Base-by-base conservation (phyloP, 64 coral and sea anemone genomes). In the Astreopora myriophthalma region DNA sequence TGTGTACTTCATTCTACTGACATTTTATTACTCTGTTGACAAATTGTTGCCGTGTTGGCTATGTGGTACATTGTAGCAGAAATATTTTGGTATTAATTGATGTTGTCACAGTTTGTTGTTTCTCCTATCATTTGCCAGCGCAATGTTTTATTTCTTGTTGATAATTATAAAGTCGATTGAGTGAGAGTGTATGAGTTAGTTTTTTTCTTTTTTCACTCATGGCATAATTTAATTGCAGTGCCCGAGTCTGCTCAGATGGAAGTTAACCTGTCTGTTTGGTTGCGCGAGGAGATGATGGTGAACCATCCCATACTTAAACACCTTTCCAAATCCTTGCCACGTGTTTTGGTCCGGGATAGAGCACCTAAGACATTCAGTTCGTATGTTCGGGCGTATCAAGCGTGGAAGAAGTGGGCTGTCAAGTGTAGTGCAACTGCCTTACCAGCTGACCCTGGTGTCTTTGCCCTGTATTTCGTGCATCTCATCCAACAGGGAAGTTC, bases 401-500 rank as follows among this genome's bases (percentile, higher is more conserved):
- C 38, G 1, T 83, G 89, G 89, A 23, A 49, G 34, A 46, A n/a
- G 12, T 82, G 76, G 75, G 76, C 86, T n/a, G 11, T 86, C 14
- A 13, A 40, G 34, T 67, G 63, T 67, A 67, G n/a, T 67, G 63
- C 25, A 22, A 30, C 26, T 27, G 2, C 63, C 9, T 25, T 76
- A 38, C 83, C 80, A 31, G 72, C 82, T 2, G 17, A 74, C 27
- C 48, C 34, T 44, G 3, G 1, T 61, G 11, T 73, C 42, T 39
- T 94, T 48, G 35, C 77, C 30, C 60, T 89, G 55, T 89, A 94
- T 34, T 27, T 94, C 23, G 68, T 58, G 34, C 48, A 94, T 42
- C 77, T 94, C 16, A 71, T 94, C 16, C 76, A 85, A 34, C 48
- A 75, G 25, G 69, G 39, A 7, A 82, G 57, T 13, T 94, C 92